Evolutionary conservation across 2,113 vertebrate genomes (phyloP), one percentile per base, ranked within the genome.

Genomic region (Melanostigma gelatinosum): DNA sequence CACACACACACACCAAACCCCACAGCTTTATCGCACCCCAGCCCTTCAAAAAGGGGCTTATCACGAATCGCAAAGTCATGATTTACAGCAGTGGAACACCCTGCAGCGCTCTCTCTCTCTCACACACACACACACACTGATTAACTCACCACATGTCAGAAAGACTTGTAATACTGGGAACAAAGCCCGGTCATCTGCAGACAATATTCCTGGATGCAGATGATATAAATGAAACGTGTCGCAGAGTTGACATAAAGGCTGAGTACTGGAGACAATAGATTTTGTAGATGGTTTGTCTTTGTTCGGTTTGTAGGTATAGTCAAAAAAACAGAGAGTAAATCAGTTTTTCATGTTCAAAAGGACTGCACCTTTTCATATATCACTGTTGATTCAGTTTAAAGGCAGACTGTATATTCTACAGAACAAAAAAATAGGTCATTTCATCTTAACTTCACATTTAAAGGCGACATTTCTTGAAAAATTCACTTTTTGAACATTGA

Each of bases 101-200:
- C 77, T 55, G 52, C 67, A 73, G 65, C 20, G 3, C 83, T 48
- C 54, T 57, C 54, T 22, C 48, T 22, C 48, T 20, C 20, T 3
- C 48, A 24, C 69, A 61, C 64, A 50, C 32, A 38, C 60, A 63
- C 75, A 76, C 46, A 46, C 48, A 38, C 64, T 15, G 60, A 88
- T 77, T 60, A 64, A 71, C 65, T 87, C 44, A 89, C 64, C 82
- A 88, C 78, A 84, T 86, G 73, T 79, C 60, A 62, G 55, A 57
- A 8, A 79, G 67, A 54, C 54, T 57, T 60, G 29, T 77, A 75
- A 82, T 42, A 72, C 71, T 75, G 72, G 75, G 79, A 79, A 48
- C 32, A 4, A 0, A 3, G 81, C 77, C 85, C 88, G 73, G 9
- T 89, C 87, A 86, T 91, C 84, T 86, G 85, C 73, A 78, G 77